phyloP scores from a whole-genome alignment of 2,888 invertebrate species.

The Chymomyza amoena region DNA sequence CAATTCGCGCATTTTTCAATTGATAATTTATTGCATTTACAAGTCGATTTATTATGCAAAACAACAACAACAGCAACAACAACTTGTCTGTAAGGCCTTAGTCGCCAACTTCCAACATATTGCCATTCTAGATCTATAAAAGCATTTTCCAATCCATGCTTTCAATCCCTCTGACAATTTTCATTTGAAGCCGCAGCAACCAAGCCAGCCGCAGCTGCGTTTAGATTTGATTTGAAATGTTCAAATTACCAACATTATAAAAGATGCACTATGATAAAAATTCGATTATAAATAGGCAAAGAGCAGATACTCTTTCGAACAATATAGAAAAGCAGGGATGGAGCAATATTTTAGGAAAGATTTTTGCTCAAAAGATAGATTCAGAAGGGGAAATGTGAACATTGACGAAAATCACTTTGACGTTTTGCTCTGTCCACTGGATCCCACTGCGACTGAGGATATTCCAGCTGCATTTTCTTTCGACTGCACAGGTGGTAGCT shows the following conservation, averaged over 20 bases:
- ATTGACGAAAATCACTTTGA: no score
- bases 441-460: no score
- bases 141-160: conserved; percentile 65
- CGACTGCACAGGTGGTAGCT: no score
- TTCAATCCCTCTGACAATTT: conserved; percentile 69
- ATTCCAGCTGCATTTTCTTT: no score
- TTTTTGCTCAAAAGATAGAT: no score
- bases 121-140: not conserved
- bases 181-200: conserved; percentile 49
- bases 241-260: conserved; percentile 70
- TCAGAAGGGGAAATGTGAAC: no score
- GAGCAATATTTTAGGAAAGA: no score
- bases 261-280: conserved; percentile 36
- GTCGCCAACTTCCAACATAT: not conserved
- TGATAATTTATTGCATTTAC: conserved; percentile 69
- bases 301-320: not conserved
- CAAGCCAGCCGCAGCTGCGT: conserved; percentile 64
- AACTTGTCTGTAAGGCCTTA: not conserved
- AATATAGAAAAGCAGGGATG: no score
- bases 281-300: not conserved
- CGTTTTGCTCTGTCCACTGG: no score
- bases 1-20: conserved; percentile 53
- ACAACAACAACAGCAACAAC: not conserved
- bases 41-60: conserved; percentile 70
- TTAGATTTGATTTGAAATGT: conserved; percentile 72